Evolutionary conservation across 1,140 invertebrate species (phyloP).

Genomic region (Meloidogyne exigua): DNA sequence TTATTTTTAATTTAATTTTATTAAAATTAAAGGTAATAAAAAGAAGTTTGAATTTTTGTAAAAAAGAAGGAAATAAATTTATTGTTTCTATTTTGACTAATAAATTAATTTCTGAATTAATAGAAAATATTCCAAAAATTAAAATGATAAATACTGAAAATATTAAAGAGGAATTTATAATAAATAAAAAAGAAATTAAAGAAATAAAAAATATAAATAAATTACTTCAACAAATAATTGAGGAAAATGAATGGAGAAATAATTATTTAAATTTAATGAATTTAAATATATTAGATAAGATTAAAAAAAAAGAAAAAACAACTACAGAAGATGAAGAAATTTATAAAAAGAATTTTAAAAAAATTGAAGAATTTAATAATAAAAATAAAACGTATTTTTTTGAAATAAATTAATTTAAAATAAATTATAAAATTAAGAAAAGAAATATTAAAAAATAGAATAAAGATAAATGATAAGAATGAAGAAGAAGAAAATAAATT

Average conservation of each 20-base stretch:
- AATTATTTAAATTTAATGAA: conserved; percentile 3
- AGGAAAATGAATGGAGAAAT: neutral
- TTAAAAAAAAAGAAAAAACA: neutral
- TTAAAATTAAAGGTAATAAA: neutral
- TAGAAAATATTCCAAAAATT: neutral
- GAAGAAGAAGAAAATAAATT: no score
- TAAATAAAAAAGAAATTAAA: neutral
- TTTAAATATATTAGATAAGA: neutral
- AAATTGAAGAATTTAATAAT: no score
- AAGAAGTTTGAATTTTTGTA: neutral
- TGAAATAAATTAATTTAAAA: no score
- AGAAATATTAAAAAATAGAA: no score
- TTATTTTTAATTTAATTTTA: neutral
- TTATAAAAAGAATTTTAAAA: no score
- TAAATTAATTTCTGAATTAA: neutral
- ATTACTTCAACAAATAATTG: neutral
- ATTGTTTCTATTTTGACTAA: neutral
- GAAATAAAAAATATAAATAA: neutral
- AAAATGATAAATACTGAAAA: neutral
- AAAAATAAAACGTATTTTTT: no score
- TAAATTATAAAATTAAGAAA: no score
- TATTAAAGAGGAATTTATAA: neutral
- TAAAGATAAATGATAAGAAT: no score
- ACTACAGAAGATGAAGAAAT: no score
- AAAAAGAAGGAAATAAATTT: neutral